These are phyloP conservation scores for Hapalemur alaotrensis DNA, from an alignment of 2,797 vertebrate species.

Conservation along the genomic window DNA sequence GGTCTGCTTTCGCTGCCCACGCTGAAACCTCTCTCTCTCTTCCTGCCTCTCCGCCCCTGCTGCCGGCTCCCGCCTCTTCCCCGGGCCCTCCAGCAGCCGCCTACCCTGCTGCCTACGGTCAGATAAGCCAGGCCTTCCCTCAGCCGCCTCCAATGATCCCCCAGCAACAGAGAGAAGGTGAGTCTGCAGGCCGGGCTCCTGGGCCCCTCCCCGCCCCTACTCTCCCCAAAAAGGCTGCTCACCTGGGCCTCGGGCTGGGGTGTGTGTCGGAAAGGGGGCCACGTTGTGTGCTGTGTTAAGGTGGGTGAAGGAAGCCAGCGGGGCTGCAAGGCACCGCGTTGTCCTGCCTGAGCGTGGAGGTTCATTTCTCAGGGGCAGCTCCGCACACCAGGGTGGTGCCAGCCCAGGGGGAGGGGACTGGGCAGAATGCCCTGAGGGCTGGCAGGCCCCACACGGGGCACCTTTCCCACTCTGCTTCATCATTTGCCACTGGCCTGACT, in stretches of 20 bases:
- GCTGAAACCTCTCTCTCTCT: conserved; percentile 78
- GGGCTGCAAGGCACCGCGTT: accelerated
- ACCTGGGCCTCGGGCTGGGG: not conserved
- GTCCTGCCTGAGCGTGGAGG: not conserved
- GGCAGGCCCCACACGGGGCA: too few relatives aligned
- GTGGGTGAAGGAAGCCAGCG: not conserved
- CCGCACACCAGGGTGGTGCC: not conserved
- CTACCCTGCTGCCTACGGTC: conserved; percentile 99
- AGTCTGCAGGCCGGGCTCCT: conserved; percentile 72
- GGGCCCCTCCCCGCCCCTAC: not conserved
- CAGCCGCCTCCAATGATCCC: conserved; percentile 98
- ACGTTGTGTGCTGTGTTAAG: not conserved
- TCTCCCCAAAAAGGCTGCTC: not conserved
- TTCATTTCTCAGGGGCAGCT: not conserved
- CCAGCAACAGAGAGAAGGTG: conserved; percentile 99
- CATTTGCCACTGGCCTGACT: not conserved
- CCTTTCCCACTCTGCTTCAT: not conserved
- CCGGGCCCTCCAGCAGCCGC: conserved; percentile 88
- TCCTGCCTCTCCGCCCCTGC: conserved; percentile 56
- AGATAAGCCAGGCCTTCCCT: conserved; percentile 99
- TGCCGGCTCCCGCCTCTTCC: conserved; percentile 35
- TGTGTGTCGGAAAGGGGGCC: not conserved
- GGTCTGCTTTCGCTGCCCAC: not conserved
- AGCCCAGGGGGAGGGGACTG: not conserved
- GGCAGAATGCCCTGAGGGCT: not conserved